Percentiles rank a stretch among this genome's conserved stretches.
These are phyloP conservation scores for Ischnura elegans DNA, from an alignment of 2,888 invertebrate species.

Conservation along the genomic window DNA sequence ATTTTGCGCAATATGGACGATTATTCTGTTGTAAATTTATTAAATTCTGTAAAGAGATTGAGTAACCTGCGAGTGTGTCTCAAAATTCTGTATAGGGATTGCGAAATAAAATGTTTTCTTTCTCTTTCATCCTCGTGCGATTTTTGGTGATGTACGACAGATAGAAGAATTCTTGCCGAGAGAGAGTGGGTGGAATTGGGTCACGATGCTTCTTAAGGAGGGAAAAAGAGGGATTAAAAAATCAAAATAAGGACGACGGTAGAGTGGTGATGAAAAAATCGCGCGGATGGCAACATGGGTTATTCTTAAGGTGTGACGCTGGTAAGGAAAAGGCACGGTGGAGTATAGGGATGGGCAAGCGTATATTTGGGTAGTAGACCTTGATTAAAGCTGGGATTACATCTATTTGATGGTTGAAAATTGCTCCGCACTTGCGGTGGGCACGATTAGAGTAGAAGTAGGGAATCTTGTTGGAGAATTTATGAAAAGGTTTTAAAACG, in stretches of 20 bases:
- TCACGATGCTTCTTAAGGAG: not conserved
- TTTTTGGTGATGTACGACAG: not conserved
- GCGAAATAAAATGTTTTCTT: no score
- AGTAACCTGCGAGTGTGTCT: no score
- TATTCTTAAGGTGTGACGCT: not conserved
- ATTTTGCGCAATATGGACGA: no score
- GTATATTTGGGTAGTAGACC: not conserved
- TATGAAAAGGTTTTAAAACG: not conserved
- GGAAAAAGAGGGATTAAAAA: not conserved
- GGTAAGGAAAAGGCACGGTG: not conserved
- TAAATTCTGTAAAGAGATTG: no score
- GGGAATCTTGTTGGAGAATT: not conserved
- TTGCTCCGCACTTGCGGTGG: not conserved
- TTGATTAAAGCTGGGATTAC: conserved; percentile 16
- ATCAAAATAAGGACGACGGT: not conserved
- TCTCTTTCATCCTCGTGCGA: no score
- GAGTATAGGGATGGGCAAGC: not conserved
- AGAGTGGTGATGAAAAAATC: not conserved
- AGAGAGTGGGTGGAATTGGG: not conserved
- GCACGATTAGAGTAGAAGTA: no score
- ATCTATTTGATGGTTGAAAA: not conserved
- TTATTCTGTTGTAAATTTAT: no score
- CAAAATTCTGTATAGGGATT: no score
- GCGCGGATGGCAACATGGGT: not conserved
- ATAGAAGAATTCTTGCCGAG: not conserved